Percentiles rank a stretch among this genome's conserved stretches.
These are phyloP conservation scores for Ormyrus nitidulus DNA, from an alignment of 2,888 invertebrate genomes.

Conservation along the genomic window DNA sequence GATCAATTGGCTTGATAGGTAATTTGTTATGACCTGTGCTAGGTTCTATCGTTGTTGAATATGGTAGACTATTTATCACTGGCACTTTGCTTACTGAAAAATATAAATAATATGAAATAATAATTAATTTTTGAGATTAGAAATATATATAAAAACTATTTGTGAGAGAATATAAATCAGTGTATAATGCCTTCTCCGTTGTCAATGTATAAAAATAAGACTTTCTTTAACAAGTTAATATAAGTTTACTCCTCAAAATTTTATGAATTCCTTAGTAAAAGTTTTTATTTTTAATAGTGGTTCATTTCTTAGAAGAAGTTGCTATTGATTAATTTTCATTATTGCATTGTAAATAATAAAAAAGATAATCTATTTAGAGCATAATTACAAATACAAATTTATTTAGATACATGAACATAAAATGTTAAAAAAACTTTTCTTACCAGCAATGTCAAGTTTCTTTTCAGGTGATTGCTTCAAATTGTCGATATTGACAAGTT, in stretches of 20 bases:
- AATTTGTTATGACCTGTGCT: constrained; percentile 64
- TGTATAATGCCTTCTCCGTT: no score
- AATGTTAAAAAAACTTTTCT: constrained; percentile 22
- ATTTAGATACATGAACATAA: not conserved
- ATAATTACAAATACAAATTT: not conserved
- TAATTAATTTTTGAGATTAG: not conserved
- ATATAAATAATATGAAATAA: not conserved
- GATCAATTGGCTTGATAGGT: constrained; percentile 71
- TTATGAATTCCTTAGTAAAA: no score
- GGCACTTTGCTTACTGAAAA: constrained; percentile 49
- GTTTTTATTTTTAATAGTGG: no score
- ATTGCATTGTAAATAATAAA: not conserved
- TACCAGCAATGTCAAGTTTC: constrained; percentile 44
- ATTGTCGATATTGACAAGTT: constrained; percentile 66
- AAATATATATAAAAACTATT: no score
- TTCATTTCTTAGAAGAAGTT: not conserved
- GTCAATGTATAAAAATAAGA: not conserved
- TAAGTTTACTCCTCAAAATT: no score
- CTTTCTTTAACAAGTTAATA: not conserved
- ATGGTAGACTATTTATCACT: constrained; percentile 47
- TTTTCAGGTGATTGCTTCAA: constrained; percentile 64
- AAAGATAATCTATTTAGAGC: not conserved
- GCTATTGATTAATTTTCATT: not conserved
- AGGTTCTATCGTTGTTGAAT: constrained; percentile 47
- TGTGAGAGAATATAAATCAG: no score